phyloP scores from a whole-genome alignment of 1,140 invertebrate species.

The Cydia amplana region DNA sequence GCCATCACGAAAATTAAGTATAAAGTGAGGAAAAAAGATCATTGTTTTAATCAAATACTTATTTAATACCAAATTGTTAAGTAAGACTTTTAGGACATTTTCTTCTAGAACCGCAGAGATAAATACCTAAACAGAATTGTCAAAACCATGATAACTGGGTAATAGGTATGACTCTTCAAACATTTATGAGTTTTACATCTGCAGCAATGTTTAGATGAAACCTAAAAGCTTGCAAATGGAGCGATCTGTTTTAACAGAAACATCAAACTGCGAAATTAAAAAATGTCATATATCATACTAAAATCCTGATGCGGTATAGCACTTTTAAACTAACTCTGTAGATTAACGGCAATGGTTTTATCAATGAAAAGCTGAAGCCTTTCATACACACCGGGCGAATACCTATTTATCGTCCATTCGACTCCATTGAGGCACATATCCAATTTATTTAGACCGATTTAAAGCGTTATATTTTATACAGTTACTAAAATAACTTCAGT shows the following conservation, averaged over 20 bases:
- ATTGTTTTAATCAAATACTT: too few relatives aligned
- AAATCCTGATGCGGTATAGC: background rate
- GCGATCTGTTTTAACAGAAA: slow-evolving; percentile 18
- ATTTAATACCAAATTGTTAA: background rate
- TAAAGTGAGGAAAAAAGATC: too few relatives aligned
- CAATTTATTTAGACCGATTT: slow-evolving; percentile 26
- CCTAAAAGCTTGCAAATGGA: background rate
- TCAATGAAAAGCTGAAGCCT: background rate
- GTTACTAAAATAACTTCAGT: background rate
- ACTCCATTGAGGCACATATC: slow-evolving; percentile 17
- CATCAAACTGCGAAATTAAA: background rate
- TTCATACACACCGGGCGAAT: slow-evolving; percentile 6
- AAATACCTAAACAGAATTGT: background rate
- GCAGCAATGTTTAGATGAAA: background rate
- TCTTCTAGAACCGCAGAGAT: background rate
- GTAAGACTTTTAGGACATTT: background rate
- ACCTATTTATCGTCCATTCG: slow-evolving; percentile 20
- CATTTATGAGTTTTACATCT: slow-evolving; percentile 12
- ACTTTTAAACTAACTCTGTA: background rate
- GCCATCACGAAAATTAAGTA: too few relatives aligned
- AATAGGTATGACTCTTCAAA: background rate
- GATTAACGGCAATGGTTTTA: background rate
- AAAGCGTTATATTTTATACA: background rate
- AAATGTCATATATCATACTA: background rate
- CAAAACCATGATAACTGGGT: background rate